These are phyloP conservation scores for Tiliqua scincoides DNA, from an alignment of 2,113 vertebrate species.

Conservation along the genomic window DNA sequence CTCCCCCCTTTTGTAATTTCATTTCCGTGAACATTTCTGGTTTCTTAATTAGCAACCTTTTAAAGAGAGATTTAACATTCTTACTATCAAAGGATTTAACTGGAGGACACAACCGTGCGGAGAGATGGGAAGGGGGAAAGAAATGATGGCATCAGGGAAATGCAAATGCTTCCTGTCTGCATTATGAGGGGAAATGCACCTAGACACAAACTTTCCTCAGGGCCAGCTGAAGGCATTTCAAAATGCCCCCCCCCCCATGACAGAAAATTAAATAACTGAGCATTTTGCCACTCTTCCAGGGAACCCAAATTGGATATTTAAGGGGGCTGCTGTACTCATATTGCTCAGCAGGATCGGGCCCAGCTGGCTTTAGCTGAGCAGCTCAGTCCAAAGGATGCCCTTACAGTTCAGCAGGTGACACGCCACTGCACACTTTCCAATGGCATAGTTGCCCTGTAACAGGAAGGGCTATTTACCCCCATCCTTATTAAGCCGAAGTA, in stretches of 20 bases:
- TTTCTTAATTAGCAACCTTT: conserved; percentile 84
- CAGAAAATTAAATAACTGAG: background rate
- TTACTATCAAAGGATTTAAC: conserved; percentile 64
- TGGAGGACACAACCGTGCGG: conserved; percentile 60
- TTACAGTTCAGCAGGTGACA: conserved; percentile 73
- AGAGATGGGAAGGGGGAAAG: conserved; percentile 14
- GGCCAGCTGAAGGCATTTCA: background rate
- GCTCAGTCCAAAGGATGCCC: conserved; percentile 2
- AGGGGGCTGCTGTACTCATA: background rate
- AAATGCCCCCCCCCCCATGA: background rate
- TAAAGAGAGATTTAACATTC: conserved; percentile 78
- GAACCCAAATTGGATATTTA: background rate
- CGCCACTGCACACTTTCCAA: conserved; percentile 77
- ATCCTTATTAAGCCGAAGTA: conserved; percentile 86
- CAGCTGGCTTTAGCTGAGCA: background rate
- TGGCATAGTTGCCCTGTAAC: conserved; percentile 76
- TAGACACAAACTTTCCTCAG: background rate
- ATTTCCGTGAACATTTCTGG: conserved; percentile 80
- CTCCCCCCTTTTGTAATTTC: conserved; percentile 70
- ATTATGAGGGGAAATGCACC: background rate
- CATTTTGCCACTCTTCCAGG: background rate
- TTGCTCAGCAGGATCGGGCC: background rate
- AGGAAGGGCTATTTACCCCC: conserved; percentile 81
- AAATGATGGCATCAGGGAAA: conserved; percentile 6
- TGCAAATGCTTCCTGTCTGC: conserved; percentile 35